phyloP scores from a whole-genome alignment of 2,113 vertebrate species.

The Lophura nycthemera region DNA sequence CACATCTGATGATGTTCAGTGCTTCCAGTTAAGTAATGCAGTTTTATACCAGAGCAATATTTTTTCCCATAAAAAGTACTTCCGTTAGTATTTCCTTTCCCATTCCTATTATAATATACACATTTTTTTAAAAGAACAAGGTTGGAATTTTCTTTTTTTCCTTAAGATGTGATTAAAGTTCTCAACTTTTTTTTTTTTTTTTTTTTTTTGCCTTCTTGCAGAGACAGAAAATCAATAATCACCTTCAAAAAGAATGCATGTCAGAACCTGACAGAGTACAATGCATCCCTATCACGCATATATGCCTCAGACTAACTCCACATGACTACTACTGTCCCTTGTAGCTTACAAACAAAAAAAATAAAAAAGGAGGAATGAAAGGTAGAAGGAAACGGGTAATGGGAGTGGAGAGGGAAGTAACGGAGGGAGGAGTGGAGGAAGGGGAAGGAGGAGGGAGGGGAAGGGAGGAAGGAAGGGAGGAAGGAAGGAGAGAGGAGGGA shows the following conservation, averaged over 20 bases:
- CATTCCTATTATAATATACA: background rate
- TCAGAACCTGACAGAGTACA: slow-evolving; percentile 15
- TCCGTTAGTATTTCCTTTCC: background rate
- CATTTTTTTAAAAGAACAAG: background rate
- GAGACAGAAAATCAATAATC: slow-evolving; percentile 35
- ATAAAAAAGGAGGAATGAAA: accelerated
- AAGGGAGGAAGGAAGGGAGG: no score
- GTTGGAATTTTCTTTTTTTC: background rate
- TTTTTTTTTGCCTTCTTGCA: background rate
- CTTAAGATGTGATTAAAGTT: background rate
- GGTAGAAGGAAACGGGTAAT: no score
- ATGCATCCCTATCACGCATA: background rate
- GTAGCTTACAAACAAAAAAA: background rate
- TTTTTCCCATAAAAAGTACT: background rate
- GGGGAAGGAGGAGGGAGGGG: no score
- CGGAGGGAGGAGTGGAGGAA: no score
- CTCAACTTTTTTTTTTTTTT: background rate
- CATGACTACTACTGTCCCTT: background rate
- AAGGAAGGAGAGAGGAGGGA: no score
- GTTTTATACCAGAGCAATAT: background rate
- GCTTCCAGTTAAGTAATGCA: background rate
- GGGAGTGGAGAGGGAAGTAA: no score
- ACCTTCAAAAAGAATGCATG: slow-evolving; percentile 8
- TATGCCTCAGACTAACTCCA: background rate
- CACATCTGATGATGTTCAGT: background rate